Base-by-base conservation (phyloP, 1,140 invertebrate genomes). In the Archivesica marissinica region DNA sequence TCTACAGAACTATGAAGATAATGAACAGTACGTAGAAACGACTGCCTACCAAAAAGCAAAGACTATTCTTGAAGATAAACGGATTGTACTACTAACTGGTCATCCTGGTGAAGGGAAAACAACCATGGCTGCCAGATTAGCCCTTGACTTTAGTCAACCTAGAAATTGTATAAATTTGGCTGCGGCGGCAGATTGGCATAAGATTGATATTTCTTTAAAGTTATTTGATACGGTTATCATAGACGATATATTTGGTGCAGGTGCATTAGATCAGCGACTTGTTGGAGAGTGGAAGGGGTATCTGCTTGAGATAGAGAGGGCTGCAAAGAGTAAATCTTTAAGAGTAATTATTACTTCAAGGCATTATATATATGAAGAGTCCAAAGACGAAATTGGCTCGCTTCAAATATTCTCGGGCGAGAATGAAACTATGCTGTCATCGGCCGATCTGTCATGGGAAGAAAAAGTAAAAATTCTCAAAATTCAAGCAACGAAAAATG, bases 81-180 rank as follows among this genome's bases (percentile, higher is more conserved):
- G 30, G 0, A 54, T 54, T 13, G 50, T 81, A 0, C 20, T 81
- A 9, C 11, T 81, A 1, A 81, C 79, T 23, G 79, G 79, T 7
- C 41, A 81, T 72, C 79, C 79, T 7, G 79, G 79, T 6, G 79
- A 81, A 56, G 79, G 79, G 9, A 81, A 81, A 81, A 81, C 79
- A 20, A 56, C 79, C 1, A 70, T 81, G 68, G 79, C 79, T 50
- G 79, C 68, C 4, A 47, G 39, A 25, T 38, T 81, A 41, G 79
- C 79, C 20, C n/a, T 72, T 17, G 6, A 33, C n/a, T 2, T 28
- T 11, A 72, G 23, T 11, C 17, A 56, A 4, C 15, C 35, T 1
- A 13, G 30, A 13, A 70, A 72, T 1, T 81, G 79, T 28, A 6
- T 81, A 38, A 54, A 54, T 25, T 17, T 81, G 28, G 6, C 25